Conservation (phyloP, 2,888 invertebrate genomes). For the Trachelus troglodyta region DNA sequence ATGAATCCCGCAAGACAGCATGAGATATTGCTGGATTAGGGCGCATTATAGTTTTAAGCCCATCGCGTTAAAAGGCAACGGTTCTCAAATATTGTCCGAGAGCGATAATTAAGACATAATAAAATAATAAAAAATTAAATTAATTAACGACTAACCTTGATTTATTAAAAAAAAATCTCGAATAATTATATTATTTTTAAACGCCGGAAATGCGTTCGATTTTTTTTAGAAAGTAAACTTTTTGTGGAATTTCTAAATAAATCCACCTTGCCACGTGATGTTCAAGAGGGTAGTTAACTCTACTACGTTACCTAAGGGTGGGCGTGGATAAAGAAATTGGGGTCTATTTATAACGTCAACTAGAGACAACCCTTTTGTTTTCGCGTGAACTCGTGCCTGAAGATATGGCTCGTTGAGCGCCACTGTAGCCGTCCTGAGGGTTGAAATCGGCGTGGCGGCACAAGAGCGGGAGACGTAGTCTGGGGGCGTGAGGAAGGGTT, state of each 20-base stretch:
- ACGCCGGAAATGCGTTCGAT: accelerated
- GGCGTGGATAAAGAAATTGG: not conserved
- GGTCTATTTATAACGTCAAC: not conserved
- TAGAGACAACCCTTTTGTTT: slow-evolving; percentile 48
- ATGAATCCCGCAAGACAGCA: slow-evolving; percentile 60
- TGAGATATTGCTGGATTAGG: slow-evolving; percentile 61
- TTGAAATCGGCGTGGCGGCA: slow-evolving; percentile 41
- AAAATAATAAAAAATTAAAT: not conserved
- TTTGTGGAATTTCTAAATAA: not conserved
- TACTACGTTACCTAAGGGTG: not conserved
- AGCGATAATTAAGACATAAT: not conserved
- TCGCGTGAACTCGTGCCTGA: slow-evolving; percentile 50
- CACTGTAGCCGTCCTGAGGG: slow-evolving; percentile 50
- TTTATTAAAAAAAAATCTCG: not conserved
- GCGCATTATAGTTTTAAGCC: slow-evolving; percentile 61
- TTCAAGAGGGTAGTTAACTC: not conserved
- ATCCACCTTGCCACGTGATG: not conserved
- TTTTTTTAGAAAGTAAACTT: not conserved
- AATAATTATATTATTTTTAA: not conserved
- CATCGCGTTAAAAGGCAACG: slow-evolving; percentile 49
- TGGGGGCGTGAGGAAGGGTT: slow-evolving; percentile 62
- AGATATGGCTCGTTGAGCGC: slow-evolving; percentile 61
- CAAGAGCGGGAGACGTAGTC: slow-evolving; percentile 18
- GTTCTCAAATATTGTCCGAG: slow-evolving; percentile 45
- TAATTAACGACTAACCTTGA: not conserved